Base-by-base conservation (phyloP, 2,888 invertebrate genomes). In the Caradrina kadenii region DNA sequence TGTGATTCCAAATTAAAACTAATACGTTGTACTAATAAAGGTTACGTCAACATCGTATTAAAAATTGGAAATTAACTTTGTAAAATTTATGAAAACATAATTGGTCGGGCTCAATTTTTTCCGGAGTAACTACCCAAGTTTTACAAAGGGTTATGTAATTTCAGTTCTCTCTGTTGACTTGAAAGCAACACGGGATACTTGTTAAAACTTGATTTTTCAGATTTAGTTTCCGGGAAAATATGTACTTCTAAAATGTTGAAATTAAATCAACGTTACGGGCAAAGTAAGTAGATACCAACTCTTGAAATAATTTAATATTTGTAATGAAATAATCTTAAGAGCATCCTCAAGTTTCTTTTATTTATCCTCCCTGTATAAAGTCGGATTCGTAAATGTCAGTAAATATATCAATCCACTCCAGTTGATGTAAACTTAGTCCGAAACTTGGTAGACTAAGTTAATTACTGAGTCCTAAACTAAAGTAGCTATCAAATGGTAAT, bases 141-240 rank as follows among this genome's bases (percentile, higher is more conserved):
- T 49, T 55, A 79, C 63, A 76, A 74, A 76, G 72, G 63, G 69
- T 70, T 80, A 69, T 76, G 80, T 68, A 73, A 80, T 74, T 65
- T 67, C 70, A 78, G 78, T 61, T 69, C 71, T 83, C 78, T 66
- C 83, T 19, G 61, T 56, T 78, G 73, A 60, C 67, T 53, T 68
- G 65, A 79, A 76, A 79, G 71, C 73, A 76, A 69, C 63, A 56
- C 49, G 19, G 62, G 11, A 55, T 42, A 58, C 45, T 61, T 71
- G 52, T 69, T 63, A 72, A 22, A 60, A 71, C 58, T 73, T 64
- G 53, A 63, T 60, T 69, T 73, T 60, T 49, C 55, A 35, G 22
- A 48, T 50, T n/a, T 53, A 60, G 0, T 66, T 73, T 61, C 60
- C 2, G 4, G 1, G 22, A 69, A 26, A 76, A 62, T 21, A 15